A percentile compares a stretch with the other conserved stretches of the same genome.
These are phyloP conservation scores for Labeo catla DNA, from an alignment of 2,113 vertebrate species.

Conservation along the genomic window DNA sequence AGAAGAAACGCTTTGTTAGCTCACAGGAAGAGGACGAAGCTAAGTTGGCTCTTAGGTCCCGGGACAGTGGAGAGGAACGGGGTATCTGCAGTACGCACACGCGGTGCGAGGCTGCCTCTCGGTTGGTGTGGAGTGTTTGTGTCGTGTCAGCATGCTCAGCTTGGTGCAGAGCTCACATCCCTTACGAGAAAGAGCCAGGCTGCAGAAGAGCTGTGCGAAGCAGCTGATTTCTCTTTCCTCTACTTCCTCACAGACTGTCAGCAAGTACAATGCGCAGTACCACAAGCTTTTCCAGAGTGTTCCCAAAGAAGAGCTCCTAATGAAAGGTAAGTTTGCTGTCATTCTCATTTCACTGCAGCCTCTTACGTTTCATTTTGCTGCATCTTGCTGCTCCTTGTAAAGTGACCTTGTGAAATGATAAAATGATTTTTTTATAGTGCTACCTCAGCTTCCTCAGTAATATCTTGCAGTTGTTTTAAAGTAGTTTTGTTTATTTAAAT, in stretches of 20 bases:
- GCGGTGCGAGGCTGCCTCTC: background rate
- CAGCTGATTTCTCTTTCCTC: constrained; percentile 76
- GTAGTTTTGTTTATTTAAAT: background rate
- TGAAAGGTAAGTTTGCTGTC: constrained; percentile 84
- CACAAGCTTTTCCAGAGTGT: constrained; percentile 96
- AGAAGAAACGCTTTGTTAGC: constrained; percentile 33
- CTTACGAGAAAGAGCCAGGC: constrained; percentile 59
- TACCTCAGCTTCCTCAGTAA: background rate
- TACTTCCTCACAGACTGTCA: constrained; percentile 85
- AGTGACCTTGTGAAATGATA: constrained; percentile 8
- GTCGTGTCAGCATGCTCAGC: constrained; percentile 76
- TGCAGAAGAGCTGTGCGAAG: constrained; percentile 63
- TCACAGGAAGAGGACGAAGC: constrained; percentile 42
- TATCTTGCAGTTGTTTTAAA: background rate
- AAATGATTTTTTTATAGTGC: background rate
- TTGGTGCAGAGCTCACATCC: constrained; percentile 77
- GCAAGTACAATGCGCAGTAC: constrained; percentile 96
- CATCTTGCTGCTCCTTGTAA: background rate
- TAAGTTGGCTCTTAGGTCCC: background rate
- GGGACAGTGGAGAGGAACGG: constrained; percentile 8
- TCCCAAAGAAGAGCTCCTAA: constrained; percentile 88
- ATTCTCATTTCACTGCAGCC: background rate
- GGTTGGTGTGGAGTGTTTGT: constrained; percentile 26
- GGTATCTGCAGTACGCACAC: background rate
- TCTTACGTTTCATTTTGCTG: background rate